Base-by-base conservation (phyloP, 2,113 vertebrate species). In the Sitta europaea region DNA sequence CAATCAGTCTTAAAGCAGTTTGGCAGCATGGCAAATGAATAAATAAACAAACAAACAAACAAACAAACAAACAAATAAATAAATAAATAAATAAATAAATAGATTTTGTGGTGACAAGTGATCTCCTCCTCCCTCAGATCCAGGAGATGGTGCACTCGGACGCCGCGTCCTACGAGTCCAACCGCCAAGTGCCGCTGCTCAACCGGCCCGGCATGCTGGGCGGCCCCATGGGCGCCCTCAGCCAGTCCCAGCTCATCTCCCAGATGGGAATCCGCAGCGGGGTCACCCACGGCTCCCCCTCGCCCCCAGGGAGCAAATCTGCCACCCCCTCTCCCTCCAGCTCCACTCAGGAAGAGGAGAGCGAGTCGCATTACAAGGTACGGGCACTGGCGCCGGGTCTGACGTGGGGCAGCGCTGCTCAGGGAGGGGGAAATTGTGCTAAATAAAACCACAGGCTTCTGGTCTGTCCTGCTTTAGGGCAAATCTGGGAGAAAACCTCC, bases 281-380 rank as follows among this genome's bases (percentile, higher is more conserved):
- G 83, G 97, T 98, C 70, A 96, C 98, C 94, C 99, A 99, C n/a
- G 98, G 99, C 85, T 99, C 99, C 95, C 99, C 99, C 28, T 99
- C 99, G 2, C 99, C 99, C 92, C 99, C 99, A 0, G 99, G 99
- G 94, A 99, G 99, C 98, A 99, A 99, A 96, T 99, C 99, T 43
- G 99, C 99, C 47, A 99, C 99, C 29, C 99, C 99, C 61, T 99
- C 99, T 88, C 99, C 99, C 97, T 99, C 99, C 91, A 99, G 99
- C 85, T 99, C 99, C 87, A 99, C 99, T 91, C 99, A 99, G 98
- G 99, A 99, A 98, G 99, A 99, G 98, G 99, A 99, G 96, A 98
- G 98, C 11, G 99, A 99, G 97, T 98, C 98, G 57, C 99, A 99
- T 96, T 98, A 97, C 54, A 99, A 99, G 99, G 99, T 99, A 99